Conservation (phyloP, 1,140 invertebrate genomes). For the Bombus terrestris region DNA sequence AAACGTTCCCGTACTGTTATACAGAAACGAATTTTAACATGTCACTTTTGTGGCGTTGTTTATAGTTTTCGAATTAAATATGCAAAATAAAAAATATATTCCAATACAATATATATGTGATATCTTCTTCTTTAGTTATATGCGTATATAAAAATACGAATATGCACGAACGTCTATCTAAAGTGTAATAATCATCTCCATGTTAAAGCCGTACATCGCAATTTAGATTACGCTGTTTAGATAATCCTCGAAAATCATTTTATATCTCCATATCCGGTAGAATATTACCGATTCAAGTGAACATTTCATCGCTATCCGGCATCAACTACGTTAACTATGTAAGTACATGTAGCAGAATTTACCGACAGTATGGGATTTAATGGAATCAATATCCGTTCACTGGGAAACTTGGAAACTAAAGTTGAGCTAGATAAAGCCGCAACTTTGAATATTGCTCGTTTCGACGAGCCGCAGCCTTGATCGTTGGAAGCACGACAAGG, state of each 20-base stretch:
- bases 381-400: slow-evolving; percentile 14
- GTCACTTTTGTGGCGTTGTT: too few relatives aligned
- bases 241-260: neutral
- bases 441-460: neutral
- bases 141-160: neutral
- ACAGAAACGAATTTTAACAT: too few relatives aligned
- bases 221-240: neutral
- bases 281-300: neutral
- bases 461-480: neutral
- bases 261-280: neutral
- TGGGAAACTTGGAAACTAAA: neutral
- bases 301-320: neutral
- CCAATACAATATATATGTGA: neutral
- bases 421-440: neutral
- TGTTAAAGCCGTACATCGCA: neutral
- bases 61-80: too few relatives aligned
- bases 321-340: neutral
- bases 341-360: neutral
- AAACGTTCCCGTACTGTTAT: neutral
- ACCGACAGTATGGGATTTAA: neutral
- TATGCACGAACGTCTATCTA: neutral
- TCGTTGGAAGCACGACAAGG: neutral
- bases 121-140: neutral
- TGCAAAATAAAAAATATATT: neutral
- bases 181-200: neutral